phyloP scores from a whole-genome alignment of 2,888 invertebrate genomes.

The Furcula furcula region DNA sequence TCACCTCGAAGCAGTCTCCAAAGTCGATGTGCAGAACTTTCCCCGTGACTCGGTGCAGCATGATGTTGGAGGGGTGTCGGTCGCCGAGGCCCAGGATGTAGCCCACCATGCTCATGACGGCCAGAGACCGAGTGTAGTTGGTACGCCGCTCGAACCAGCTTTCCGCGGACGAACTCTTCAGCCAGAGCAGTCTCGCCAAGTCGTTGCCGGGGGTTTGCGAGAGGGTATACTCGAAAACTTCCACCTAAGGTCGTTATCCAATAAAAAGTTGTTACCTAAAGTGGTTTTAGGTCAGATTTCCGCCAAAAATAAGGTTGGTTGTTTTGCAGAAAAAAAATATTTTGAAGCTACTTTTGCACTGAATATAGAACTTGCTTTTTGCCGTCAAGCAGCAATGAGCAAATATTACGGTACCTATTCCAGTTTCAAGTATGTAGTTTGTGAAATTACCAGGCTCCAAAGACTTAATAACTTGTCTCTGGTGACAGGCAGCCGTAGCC shows the following conservation, averaged over 20 bases:
- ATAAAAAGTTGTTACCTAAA: not conserved
- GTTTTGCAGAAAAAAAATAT: not conserved
- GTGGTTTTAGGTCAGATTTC: too few species aligned
- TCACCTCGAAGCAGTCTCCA: conserved; percentile 99
- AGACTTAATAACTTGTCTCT: too few species aligned
- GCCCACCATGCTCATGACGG: conserved; percentile 99
- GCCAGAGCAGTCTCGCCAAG: conserved; percentile 95
- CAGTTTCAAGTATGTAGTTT: too few species aligned
- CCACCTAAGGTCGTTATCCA: conserved; percentile 74
- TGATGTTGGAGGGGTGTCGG: conserved; percentile 98
- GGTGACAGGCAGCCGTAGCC: too few species aligned
- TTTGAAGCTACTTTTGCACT: not conserved
- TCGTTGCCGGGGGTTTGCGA: conserved; percentile 98
- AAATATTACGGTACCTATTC: too few species aligned
- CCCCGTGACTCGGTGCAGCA: conserved; percentile 97
- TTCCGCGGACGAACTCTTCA: conserved; percentile 98
- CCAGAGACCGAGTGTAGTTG: conserved; percentile 97
- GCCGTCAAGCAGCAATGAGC: too few species aligned
- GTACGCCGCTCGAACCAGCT: conserved; percentile 99
- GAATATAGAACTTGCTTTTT: too few species aligned
- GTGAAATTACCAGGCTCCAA: too few species aligned
- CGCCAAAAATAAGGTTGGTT: too few species aligned
- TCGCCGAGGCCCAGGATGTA: conserved; percentile 99
- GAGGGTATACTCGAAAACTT: conserved; percentile 98
- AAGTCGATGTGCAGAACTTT: conserved; percentile 99